A percentile compares a stretch with the other conserved stretches of the same genome.
Evolutionary conservation across 1,140 invertebrate genomes (phyloP).

Genomic region (Drosophila watanabei): DNA sequence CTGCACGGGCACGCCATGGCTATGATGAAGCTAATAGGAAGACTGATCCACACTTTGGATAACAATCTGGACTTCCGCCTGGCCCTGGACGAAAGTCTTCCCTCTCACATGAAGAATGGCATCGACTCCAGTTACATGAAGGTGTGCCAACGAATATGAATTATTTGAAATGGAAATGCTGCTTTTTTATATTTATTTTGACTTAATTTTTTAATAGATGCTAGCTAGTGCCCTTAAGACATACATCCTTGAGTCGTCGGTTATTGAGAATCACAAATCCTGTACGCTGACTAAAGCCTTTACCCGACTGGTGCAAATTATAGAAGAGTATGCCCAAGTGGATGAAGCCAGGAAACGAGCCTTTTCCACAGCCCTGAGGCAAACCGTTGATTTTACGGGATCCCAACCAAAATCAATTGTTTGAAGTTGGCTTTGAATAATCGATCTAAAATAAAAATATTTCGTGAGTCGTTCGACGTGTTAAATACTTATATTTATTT

Average conservation of each 20-base stretch:
- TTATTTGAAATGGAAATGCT: not conserved
- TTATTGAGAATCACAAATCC: constrained; percentile 32
- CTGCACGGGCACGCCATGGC: constrained; percentile 33
- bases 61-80: constrained; percentile 30
- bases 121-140: constrained; percentile 26
- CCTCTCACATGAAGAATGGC: constrained; percentile 34
- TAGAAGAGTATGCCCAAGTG: constrained; percentile 30
- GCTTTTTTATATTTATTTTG: not conserved
- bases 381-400: not conserved
- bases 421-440: constrained; percentile 19
- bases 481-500: not conserved
- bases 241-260: constrained; percentile 30
- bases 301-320: constrained; percentile 14
- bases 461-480: not conserved
- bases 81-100: constrained; percentile 41
- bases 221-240: constrained; percentile 25
- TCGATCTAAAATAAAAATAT: not conserved
- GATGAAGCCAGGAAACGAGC: constrained; percentile 41
- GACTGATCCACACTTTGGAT: constrained; percentile 26
- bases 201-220: constrained; percentile 3
- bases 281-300: constrained; percentile 22
- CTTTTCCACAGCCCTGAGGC: constrained; percentile 22
- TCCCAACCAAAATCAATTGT: not conserved
- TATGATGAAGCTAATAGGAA: constrained; percentile 44
- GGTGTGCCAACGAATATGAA: not conserved